A percentile compares a stretch with the other conserved stretches of the same genome.
These are phyloP conservation scores for Zosterops japonicus DNA, from an alignment of 2,113 vertebrate species.

Conservation along the genomic window DNA sequence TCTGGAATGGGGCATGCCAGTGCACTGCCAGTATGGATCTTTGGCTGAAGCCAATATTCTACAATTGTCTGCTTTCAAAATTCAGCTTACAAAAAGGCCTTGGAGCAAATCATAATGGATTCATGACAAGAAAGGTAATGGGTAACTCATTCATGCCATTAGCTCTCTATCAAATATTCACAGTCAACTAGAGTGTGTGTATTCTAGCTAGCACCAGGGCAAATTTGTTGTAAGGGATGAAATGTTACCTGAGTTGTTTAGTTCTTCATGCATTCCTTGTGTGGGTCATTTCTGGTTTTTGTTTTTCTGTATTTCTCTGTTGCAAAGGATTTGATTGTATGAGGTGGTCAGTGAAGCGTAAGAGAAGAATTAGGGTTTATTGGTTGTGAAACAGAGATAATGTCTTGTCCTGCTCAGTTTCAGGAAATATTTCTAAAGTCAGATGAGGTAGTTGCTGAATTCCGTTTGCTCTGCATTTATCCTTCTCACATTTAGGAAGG, in stretches of 20 bases:
- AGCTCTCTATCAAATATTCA: neutral
- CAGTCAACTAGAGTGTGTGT: neutral
- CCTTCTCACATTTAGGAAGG: neutral
- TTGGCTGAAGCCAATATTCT: neutral
- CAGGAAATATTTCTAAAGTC: neutral
- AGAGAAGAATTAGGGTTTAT: neutral
- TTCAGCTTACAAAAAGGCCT: neutral
- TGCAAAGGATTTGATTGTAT: neutral
- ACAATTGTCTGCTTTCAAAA: neutral
- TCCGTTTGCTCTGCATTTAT: neutral
- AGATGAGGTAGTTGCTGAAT: neutral
- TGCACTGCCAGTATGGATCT: fast-evolving
- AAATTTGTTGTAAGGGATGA: neutral
- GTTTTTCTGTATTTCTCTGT: neutral
- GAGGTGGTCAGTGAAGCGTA: neutral
- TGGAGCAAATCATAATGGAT: neutral
- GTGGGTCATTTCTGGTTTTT: neutral
- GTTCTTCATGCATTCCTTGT: neutral
- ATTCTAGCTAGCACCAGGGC: neutral
- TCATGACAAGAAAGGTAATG: neutral
- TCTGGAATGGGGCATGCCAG: fast-evolving
- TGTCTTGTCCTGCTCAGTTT: neutral
- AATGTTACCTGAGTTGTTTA: neutral
- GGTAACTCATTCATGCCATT: neutral
- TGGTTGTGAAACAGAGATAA: neutral